phyloP scores from a whole-genome alignment of 2,113 vertebrate species.

The Tamias sibiricus region DNA sequence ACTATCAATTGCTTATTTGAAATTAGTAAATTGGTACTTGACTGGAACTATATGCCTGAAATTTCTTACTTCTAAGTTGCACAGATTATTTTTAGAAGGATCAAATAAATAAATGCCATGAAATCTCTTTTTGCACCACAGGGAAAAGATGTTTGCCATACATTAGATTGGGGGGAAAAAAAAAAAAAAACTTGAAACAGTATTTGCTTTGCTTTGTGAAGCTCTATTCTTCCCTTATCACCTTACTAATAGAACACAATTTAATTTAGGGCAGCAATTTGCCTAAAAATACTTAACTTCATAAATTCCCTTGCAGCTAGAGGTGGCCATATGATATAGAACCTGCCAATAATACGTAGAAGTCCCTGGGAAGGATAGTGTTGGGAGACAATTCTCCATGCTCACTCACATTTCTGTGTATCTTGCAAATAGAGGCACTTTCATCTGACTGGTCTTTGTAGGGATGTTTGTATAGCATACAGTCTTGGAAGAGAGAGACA shows the following conservation, averaged over 20 bases:
- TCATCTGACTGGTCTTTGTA: background rate
- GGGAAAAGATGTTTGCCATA: background rate
- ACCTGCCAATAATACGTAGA: background rate
- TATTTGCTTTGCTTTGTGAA: background rate
- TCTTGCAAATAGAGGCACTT: background rate
- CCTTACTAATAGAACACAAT: background rate
- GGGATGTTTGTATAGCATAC: background rate
- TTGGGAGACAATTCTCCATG: background rate
- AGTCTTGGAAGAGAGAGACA: background rate
- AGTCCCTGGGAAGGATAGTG: background rate
- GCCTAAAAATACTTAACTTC: background rate
- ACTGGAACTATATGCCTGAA: background rate
- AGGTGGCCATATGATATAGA: background rate
- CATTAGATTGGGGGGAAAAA: background rate
- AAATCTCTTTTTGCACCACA: background rate
- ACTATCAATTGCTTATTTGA: background rate
- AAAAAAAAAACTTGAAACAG: background rate
- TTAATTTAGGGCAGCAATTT: background rate
- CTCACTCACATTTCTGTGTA: background rate
- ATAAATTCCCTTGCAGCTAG: background rate
- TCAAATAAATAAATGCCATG: background rate
- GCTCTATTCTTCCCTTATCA: background rate
- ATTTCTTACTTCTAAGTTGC: background rate
- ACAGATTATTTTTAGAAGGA: constrained; percentile 14
- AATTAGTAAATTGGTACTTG: background rate